These are phyloP conservation scores for Drosophila prolongata DNA, from an alignment of 2,888 invertebrate species.

Conservation along the genomic window DNA sequence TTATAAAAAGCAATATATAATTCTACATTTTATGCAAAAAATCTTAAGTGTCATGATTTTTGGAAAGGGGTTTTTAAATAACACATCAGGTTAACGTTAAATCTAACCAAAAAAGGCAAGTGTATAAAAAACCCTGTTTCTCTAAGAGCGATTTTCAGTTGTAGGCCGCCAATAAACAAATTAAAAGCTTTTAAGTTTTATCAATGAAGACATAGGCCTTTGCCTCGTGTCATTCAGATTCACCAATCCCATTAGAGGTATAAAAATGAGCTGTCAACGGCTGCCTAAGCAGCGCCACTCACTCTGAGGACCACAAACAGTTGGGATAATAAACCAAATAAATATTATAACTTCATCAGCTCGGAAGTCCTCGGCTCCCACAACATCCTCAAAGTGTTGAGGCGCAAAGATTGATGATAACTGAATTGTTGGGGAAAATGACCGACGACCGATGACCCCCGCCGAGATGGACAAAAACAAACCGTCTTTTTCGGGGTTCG, in stretches of 20 bases:
- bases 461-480: constrained; percentile 45
- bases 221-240: no score
- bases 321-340: constrained; percentile 63
- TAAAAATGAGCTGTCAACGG: constrained; percentile 63
- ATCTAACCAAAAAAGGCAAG: no score
- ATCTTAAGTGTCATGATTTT: no score
- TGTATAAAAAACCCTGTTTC: not conserved
- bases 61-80: no score
- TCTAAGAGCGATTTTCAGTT: not conserved
- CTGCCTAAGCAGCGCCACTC: constrained; percentile 30
- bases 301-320: constrained; percentile 39
- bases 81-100: no score
- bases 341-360: constrained; percentile 76
- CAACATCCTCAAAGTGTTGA: constrained; percentile 68
- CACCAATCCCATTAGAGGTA: not conserved
- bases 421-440: constrained; percentile 43
- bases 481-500: constrained; percentile 35
- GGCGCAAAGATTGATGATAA: constrained; percentile 82
- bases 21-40: no score
- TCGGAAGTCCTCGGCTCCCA: constrained; percentile 31
- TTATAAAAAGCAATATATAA: no score
- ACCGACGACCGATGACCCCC: constrained; percentile 18
- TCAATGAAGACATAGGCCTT: not conserved
- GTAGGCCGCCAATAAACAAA: not conserved
- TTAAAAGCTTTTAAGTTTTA: not conserved